phyloP scores from a whole-genome alignment of 2,113 vertebrate genomes.

The Thamnophis sirtalis region DNA sequence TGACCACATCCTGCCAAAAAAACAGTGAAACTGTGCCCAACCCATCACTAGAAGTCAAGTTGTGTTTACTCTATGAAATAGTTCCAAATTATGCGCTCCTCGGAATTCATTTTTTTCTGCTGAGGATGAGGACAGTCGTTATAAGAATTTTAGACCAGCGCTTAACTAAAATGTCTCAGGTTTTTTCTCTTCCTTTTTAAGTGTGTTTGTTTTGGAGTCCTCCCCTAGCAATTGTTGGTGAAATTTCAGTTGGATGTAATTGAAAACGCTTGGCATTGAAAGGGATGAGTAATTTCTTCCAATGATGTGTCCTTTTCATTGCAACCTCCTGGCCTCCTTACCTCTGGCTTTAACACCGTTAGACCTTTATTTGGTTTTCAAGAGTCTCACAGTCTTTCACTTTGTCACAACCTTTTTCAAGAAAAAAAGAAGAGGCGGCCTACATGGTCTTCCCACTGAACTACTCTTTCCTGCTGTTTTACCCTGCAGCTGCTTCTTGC shows the following conservation, averaged over 20 bases:
- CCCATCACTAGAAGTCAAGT: background rate
- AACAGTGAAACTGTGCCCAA: background rate
- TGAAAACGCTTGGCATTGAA: background rate
- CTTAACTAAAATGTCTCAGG: background rate
- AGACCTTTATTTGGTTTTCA: slow-evolving; percentile 4
- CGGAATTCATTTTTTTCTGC: background rate
- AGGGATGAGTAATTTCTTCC: background rate
- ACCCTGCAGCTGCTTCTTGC: slow-evolving; percentile 46
- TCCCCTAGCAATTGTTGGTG: background rate
- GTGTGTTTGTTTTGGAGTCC: background rate
- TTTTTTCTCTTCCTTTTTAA: background rate
- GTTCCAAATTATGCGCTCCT: background rate
- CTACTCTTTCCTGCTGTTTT: slow-evolving; percentile 47
- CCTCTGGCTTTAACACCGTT: background rate
- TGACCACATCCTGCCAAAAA: background rate
- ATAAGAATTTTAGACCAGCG: background rate
- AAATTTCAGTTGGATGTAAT: background rate
- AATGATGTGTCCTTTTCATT: background rate
- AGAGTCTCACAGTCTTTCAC: slow-evolving; percentile 32
- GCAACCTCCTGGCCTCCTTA: background rate
- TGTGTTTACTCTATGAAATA: background rate
- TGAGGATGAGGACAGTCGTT: background rate
- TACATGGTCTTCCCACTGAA: slow-evolving; percentile 23
- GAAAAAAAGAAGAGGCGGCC: background rate
- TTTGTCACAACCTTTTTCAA: slow-evolving; percentile 15